Evolutionary conservation across 1,140 invertebrate species (phyloP).

Genomic region (Mizuhopecten yessoensis): DNA sequence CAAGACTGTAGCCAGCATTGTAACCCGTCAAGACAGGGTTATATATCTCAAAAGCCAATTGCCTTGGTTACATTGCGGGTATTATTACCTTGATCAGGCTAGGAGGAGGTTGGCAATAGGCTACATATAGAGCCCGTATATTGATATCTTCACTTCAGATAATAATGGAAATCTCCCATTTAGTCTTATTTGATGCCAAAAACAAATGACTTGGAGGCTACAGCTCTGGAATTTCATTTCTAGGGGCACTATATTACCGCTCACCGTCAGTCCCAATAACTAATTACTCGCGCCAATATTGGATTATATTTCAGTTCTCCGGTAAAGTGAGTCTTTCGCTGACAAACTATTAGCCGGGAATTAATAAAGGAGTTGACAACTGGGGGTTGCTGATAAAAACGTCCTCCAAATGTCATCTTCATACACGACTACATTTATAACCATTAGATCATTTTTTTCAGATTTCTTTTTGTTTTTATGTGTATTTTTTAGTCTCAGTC

Average conservation of each 20-base stretch:
- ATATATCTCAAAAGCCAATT: slow-evolving; percentile 35
- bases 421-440: not conserved
- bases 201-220: slow-evolving; percentile 46
- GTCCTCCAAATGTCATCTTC: not conserved
- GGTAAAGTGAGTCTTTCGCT: slow-evolving; percentile 52
- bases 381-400: not conserved
- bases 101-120: not conserved
- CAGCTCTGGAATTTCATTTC: slow-evolving; percentile 51
- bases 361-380: slow-evolving; percentile 53
- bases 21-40: slow-evolving; percentile 24
- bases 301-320: slow-evolving; percentile 52
- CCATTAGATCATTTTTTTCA: not conserved
- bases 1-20: not conserved
- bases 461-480: slow-evolving; percentile 1
- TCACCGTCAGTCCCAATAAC: slow-evolving; percentile 54
- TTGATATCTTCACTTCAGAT: slow-evolving; percentile 39
- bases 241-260: slow-evolving; percentile 51
- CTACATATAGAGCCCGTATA: not conserved
- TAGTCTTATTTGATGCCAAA: slow-evolving; percentile 47
- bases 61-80: not conserved
- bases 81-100: slow-evolving; percentile 33
- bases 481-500: not conserved
- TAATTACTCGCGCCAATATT: slow-evolving; percentile 51
- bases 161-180: slow-evolving; percentile 39
- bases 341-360: slow-evolving; percentile 55